Evolutionary conservation across 1,140 invertebrate genomes (phyloP), one percentile per base, ranked within the genome.

Genomic region (Procambarus clarkii): DNA sequence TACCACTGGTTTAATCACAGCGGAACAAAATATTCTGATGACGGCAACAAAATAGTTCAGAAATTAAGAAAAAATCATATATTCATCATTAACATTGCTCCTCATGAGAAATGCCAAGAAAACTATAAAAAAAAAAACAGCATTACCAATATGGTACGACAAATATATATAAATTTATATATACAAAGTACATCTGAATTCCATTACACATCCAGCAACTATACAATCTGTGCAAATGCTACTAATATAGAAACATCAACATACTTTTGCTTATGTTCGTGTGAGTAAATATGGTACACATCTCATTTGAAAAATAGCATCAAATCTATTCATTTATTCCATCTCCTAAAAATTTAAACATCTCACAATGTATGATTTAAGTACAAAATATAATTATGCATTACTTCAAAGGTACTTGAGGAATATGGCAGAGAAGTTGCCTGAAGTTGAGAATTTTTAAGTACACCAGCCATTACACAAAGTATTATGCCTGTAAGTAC

Each of bases 131-230:
- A 34, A 71, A 24, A 34, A 77, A 48, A 21, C 60, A 54, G 48
- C 85, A 87, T 79, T 87, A 78, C 85, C 85, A 87, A 87, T 87
- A 87, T 87, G 85, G 85, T 87, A 87, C 76, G 44, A 69, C 24
- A 83, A 54, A 64, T 83, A 77, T 87, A 87, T 87, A 87, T 87
- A 87, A 79, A 87, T 87, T 50, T 87, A 87, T 87, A 58, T 79
- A 74, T 87, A 77, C 34, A 77, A 50, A 77, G 71, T 77, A 87
- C 24, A 87, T 77, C 74, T 77, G 46, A 48, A 79, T 60, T 58
- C 60, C 50, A 87, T 44, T 60, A 87, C 71, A 58, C 85, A 87
- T 60, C 9, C 76, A 87, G 34, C 76, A 87, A 50, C 54, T 48
- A 83, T 69, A 69, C 58, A 83, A 83, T 83, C 76, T 87, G 76